Evolutionary conservation across 2,888 invertebrate genomes (phyloP).

Genomic region (Gortyna flavago): DNA sequence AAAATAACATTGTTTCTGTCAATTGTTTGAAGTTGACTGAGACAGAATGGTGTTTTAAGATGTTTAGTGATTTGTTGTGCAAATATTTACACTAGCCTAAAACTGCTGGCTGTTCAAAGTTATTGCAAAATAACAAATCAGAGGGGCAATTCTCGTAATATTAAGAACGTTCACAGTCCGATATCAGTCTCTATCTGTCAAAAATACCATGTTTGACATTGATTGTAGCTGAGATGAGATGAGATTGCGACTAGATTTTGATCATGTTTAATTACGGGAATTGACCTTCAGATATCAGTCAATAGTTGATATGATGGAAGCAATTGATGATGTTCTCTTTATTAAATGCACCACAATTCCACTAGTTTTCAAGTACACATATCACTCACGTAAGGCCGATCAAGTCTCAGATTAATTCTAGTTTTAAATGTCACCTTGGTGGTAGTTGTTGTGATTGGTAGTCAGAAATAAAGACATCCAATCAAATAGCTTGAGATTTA

Average conservation of each 20-base stretch:
- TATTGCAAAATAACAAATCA: conserved; percentile 21
- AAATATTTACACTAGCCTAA: neutral
- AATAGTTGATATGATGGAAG: conserved; percentile 15
- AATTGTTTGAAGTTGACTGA: too few species aligned
- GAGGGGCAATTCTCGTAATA: neutral
- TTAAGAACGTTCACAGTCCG: too few species aligned
- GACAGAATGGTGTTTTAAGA: neutral
- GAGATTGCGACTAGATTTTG: neutral
- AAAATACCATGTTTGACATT: neutral
- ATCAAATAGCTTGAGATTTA: neutral
- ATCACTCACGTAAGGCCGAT: neutral
- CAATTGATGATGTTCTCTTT: conserved; percentile 15
- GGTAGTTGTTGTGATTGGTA: neutral
- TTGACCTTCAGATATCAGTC: conserved; percentile 11
- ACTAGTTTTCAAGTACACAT: conserved; percentile 1
- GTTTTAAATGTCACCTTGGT: neutral
- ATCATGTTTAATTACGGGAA: neutral
- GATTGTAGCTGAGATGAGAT: neutral
- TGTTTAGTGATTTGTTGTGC: neutral
- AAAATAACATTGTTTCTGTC: neutral
- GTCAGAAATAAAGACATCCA: neutral
- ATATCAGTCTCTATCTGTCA: neutral
- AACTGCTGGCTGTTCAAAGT: conserved; percentile 7
- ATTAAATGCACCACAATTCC: conserved; percentile 28
- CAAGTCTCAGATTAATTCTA: neutral